phyloP scores from a whole-genome alignment of 1,140 invertebrate genomes.

The Anastatus disparis region DNA sequence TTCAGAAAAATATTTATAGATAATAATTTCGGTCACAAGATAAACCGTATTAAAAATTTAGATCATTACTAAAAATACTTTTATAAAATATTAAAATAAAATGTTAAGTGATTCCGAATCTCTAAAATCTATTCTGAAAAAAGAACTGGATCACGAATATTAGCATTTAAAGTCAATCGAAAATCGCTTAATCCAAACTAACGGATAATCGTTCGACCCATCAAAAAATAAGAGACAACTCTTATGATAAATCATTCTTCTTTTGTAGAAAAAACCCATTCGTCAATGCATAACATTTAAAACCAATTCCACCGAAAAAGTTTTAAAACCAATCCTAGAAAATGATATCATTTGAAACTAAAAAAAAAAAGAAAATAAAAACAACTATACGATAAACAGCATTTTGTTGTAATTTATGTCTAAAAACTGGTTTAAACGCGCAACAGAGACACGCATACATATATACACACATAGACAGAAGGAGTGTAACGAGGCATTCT shows the following conservation, averaged over 20 bases:
- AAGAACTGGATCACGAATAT: background rate
- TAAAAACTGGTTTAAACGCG: conserved; percentile 30
- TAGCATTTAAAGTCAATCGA: background rate
- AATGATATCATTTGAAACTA: too few relatives aligned
- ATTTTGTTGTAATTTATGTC: conserved; percentile 27
- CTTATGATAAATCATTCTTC: background rate
- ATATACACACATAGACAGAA: background rate
- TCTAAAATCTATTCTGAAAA: background rate
- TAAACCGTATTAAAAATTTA: too few relatives aligned
- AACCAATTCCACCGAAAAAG: too few relatives aligned
- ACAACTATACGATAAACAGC: background rate
- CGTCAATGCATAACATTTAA: too few relatives aligned
- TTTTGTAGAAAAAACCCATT: too few relatives aligned
- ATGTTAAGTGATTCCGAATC: background rate
- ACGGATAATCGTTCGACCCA: background rate
- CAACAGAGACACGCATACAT: background rate
- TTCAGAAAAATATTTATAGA: too few relatives aligned
- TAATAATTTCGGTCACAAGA: too few relatives aligned
- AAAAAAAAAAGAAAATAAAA: background rate
- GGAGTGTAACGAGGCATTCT: conserved; percentile 48
- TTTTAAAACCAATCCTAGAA: too few relatives aligned
- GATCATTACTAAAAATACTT: background rate
- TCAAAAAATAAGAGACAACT: too few relatives aligned
- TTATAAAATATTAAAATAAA: background rate
- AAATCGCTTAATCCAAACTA: background rate